These are phyloP conservation scores for Emydura subglobosa DNA, from an alignment of 2,113 vertebrate species.

Conservation along the genomic window DNA sequence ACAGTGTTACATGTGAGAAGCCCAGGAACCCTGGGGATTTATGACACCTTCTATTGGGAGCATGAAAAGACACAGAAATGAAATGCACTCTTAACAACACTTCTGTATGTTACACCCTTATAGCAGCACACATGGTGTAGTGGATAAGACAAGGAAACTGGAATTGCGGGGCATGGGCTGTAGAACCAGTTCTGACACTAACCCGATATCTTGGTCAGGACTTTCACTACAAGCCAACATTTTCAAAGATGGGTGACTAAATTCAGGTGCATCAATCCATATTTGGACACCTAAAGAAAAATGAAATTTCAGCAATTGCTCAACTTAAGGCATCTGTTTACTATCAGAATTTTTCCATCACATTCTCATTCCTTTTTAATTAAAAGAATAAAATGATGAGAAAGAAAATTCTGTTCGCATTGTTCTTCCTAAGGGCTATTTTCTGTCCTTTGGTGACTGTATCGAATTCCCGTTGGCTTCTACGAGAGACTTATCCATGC, in stretches of 20 bases:
- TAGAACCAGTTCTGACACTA: not conserved
- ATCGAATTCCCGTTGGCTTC: constrained; percentile 2
- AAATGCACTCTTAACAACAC: not conserved
- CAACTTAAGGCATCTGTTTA: constrained; percentile 3
- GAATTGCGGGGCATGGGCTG: not conserved
- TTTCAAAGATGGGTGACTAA: not conserved
- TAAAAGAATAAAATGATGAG: not conserved
- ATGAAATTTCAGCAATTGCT: not conserved
- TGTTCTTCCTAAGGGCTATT: constrained; percentile 6
- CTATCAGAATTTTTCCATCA: constrained; percentile 20
- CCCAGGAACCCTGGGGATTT: not conserved
- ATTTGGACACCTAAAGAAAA: not conserved
- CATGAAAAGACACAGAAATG: not conserved
- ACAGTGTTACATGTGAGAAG: not conserved
- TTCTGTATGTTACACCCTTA: not conserved
- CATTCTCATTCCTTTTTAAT: constrained; percentile 48
- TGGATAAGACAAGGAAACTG: not conserved
- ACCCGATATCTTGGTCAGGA: not conserved
- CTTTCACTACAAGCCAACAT: not conserved
- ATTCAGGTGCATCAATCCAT: not conserved
- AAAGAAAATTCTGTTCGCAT: constrained; percentile 8
- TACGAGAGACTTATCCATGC: not conserved
- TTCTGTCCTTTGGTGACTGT: constrained; percentile 17
- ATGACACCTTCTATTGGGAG: not conserved
- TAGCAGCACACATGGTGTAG: not conserved